phyloP scores from a whole-genome alignment of 2,888 invertebrate genomes.

The Elmis aenea region DNA sequence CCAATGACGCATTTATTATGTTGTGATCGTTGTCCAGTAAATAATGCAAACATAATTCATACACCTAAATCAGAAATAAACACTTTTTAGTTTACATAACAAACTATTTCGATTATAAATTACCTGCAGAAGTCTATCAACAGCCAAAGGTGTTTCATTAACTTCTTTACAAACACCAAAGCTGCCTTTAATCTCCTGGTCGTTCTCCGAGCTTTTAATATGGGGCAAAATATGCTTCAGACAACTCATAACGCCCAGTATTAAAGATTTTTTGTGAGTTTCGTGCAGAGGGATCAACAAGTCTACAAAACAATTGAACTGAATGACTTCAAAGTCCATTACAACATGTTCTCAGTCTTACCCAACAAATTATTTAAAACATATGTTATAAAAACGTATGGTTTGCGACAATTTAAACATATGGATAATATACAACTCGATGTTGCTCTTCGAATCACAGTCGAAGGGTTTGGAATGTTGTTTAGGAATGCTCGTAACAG shows the following conservation, averaged over 20 bases:
- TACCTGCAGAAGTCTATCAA: slow-evolving; percentile 44
- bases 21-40: slow-evolving; percentile 74
- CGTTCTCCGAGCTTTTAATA: slow-evolving; percentile 34
- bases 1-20: slow-evolving; percentile 81
- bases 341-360: slow-evolving; percentile 35
- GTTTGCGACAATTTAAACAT: slow-evolving; percentile 73
- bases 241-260: slow-evolving; percentile 64
- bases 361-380: slow-evolving; percentile 61
- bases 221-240: slow-evolving; percentile 60
- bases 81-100: too few species aligned
- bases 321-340: slow-evolving; percentile 4
- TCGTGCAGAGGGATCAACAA: slow-evolving; percentile 37
- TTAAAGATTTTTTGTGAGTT: slow-evolving; percentile 46
- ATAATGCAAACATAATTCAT: slow-evolving; percentile 71
- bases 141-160: slow-evolving; percentile 32
- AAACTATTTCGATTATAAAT: slow-evolving; percentile 2
- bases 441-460: slow-evolving; percentile 76
- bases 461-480: slow-evolving; percentile 59
- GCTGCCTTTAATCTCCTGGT: slow-evolving; percentile 35
- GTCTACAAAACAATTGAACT: slow-evolving; percentile 34
- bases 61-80: slow-evolving; percentile 58
- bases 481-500: slow-evolving; percentile 62
- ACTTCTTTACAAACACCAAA: slow-evolving; percentile 36
- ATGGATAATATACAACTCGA: slow-evolving; percentile 75
- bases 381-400: slow-evolving; percentile 59